Percentiles rank a stretch among this genome's conserved stretches.
phyloP scores from a whole-genome alignment of 2,888 invertebrate species.

The Macropis europaea region DNA sequence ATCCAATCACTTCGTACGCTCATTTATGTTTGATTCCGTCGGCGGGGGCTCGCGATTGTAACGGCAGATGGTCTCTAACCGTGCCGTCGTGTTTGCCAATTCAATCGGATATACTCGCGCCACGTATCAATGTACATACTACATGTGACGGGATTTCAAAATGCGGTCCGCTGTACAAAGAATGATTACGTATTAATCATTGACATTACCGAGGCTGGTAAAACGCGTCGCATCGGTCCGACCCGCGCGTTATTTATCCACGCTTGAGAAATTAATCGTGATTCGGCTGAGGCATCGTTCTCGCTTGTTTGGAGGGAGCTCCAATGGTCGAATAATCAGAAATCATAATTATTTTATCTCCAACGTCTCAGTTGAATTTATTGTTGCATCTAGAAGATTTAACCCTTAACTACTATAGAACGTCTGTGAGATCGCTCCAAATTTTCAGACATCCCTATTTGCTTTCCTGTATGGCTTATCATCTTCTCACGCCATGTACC shows the following conservation, averaged over 20 bases:
- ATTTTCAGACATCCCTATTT: no score
- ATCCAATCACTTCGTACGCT: slow-evolving; percentile 29
- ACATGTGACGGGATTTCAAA: slow-evolving; percentile 43
- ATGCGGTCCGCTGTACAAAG: slow-evolving; percentile 32
- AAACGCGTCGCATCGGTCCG: slow-evolving; percentile 6
- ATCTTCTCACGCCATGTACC: no score
- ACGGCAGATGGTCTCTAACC: slow-evolving; percentile 31
- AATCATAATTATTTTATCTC: no score
- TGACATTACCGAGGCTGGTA: background rate
- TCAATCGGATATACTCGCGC: slow-evolving; percentile 37
- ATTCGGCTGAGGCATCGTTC: background rate
- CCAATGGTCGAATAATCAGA: no score
- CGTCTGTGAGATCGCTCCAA: no score
- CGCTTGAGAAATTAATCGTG: slow-evolving; percentile 12
- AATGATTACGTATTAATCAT: slow-evolving; percentile 45
- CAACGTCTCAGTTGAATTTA: no score
- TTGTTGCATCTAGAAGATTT: no score
- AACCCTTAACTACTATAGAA: no score
- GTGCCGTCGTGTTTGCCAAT: slow-evolving; percentile 31
- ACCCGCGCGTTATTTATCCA: slow-evolving; percentile 1
- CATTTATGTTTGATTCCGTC: slow-evolving; percentile 27
- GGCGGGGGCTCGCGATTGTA: slow-evolving; percentile 10
- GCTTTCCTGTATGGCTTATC: no score
- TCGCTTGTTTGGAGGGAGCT: background rate
- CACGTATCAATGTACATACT: slow-evolving; percentile 36